Evolutionary conservation across 2,113 vertebrate species (phyloP).

Genomic region (Plestiodon gilberti): DNA sequence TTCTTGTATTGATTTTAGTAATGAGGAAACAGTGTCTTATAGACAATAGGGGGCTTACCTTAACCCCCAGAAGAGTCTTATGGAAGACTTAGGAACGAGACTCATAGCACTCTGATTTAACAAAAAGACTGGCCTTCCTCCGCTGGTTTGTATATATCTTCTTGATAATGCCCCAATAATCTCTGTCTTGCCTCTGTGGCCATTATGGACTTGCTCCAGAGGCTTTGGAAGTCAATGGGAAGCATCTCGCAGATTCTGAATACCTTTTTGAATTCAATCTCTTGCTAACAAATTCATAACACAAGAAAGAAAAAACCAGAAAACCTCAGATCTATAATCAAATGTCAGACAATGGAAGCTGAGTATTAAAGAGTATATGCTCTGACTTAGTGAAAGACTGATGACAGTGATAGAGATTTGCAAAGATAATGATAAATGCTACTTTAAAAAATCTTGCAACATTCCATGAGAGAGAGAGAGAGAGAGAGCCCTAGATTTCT

Average conservation of each 20-base stretch:
- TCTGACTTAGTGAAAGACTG: conserved; percentile 58
- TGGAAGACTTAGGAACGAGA: not conserved
- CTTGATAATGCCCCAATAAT: conserved; percentile 17
- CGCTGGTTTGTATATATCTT: not conserved
- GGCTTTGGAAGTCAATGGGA: conserved; percentile 10
- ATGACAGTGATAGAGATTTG: conserved; percentile 63
- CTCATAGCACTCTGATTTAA: not conserved
- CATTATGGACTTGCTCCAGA: not conserved
- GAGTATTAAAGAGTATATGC: conserved; percentile 1
- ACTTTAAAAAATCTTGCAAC: conserved; percentile 70
- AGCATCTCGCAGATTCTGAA: not conserved
- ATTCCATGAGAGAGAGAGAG: conserved; percentile 69
- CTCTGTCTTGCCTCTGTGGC: not conserved
- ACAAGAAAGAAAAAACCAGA: rapidly evolving
- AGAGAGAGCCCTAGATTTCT: conserved; percentile 42
- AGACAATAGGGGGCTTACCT: not conserved
- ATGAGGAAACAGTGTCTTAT: not conserved
- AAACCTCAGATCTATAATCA: not conserved
- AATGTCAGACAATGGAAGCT: conserved; percentile 6
- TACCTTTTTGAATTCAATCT: not conserved
- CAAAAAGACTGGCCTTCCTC: not conserved
- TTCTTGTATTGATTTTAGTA: conserved; percentile 11
- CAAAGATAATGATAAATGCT: conserved; percentile 72
- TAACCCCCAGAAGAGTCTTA: not conserved
- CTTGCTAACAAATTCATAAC: not conserved